Base-by-base conservation (phyloP, 2,797 vertebrate species). In the Melanotaenia pygmaea region DNA sequence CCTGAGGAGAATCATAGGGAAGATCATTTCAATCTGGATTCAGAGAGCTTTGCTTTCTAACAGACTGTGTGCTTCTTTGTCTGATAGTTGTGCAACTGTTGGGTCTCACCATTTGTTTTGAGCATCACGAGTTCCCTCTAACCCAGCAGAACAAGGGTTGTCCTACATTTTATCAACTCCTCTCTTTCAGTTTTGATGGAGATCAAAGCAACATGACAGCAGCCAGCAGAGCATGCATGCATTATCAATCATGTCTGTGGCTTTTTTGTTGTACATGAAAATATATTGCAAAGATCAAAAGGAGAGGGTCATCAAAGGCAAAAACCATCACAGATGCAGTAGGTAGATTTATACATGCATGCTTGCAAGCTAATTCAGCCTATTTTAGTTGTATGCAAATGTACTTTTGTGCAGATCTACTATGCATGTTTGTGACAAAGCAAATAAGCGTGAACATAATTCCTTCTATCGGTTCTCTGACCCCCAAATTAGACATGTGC, bases 201-300 rank as follows among this genome's bases (percentile, higher is more conserved):
- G 87, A 93, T 92, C 87, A 92, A 92, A 92, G 89, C 82, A 63
- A 24, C 20, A 0, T 24, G 82, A 82, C 79, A 73, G 84, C 83
- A 88, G 90, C 86, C 83, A 64, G 72, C 59, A 1, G 81, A 83
- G 81, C 80, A 60, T 76, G 87, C 87, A 86, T 89, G 81, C 86
- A 88, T 91, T 92, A 91, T 89, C 91, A 91, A 89, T 91, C 91
- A 88, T 72, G 76, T 81, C 84, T 85, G 71, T 77, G 80, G 79
- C 85, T 89, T 88, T 30, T 90, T 84, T 83, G 82, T 88, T 85
- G 76, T 81, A 81, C 70, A 70, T 76, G 62, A 79, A 80, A 81
- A 80, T 81, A 72, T 78, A 79, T 80, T 68, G 70, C 76, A 64
- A 71, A 84, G 88, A 91, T 91, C 87, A 91, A 90, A 92, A 65